Conservation (phyloP, 2,113 vertebrate species). For the Petroica traversi region DNA sequence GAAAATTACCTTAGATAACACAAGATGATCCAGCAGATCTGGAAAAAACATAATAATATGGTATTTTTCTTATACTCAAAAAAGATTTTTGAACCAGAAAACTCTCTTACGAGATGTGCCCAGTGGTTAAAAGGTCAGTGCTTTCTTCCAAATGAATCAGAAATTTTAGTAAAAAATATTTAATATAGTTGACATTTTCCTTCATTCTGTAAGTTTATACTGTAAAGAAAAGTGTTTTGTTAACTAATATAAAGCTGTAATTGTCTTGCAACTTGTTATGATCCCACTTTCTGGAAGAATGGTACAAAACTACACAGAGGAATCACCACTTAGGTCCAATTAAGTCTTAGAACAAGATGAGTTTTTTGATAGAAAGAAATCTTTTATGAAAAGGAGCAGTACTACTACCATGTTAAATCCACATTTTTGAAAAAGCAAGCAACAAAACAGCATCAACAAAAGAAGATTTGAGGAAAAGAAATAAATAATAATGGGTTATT, state of each 20-base stretch:
- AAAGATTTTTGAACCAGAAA: background rate
- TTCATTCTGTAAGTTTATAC: background rate
- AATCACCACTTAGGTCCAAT: background rate
- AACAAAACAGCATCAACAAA: background rate
- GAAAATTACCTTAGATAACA: slow-evolving; percentile 14
- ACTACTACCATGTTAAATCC: background rate
- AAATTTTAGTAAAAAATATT: background rate
- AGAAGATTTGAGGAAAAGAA: background rate
- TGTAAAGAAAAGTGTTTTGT: background rate
- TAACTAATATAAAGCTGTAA: background rate
- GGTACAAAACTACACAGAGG: background rate
- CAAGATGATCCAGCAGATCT: background rate
- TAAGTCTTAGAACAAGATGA: background rate
- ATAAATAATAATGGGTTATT: background rate
- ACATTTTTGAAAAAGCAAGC: background rate
- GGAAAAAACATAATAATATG: background rate
- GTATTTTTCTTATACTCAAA: background rate
- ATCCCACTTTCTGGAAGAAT: background rate
- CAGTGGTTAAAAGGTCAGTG: background rate
- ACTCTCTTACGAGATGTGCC: background rate
- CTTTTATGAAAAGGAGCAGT: background rate
- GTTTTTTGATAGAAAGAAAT: background rate
- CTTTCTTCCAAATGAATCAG: background rate
- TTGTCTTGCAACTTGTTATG: background rate
- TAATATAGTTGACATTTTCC: background rate